Base-by-base conservation (phyloP, 2,113 vertebrate genomes). In the Xenopus laevis region DNA sequence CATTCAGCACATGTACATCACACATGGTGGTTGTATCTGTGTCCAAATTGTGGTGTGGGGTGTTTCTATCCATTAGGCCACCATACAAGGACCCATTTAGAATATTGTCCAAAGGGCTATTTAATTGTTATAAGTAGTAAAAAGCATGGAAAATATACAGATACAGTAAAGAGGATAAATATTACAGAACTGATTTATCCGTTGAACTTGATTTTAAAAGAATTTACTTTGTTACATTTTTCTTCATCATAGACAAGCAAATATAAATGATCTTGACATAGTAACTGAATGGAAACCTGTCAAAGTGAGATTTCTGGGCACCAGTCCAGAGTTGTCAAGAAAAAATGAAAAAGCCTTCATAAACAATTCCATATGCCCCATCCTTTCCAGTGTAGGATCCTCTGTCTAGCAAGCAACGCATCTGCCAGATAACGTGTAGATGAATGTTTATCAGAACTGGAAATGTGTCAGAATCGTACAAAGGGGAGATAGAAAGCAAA, bases 301-400 rank as follows among this genome's bases (percentile, higher is more conserved):
- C 50, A 57, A 17, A 30, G 52, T 45, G 67, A 76, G 50, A 64
- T 76, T 64, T 76, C 74, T 70, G 59, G 74, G 74, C 66, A 69
- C 21, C 67, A 6, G 10, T 76, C 74, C 74, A 76, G 10, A 46
- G 50, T 53, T 63, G 60, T 64, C n/a, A 64, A 45, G 66, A 76
- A 70, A 76, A 70, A 69, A 55, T 60, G 53, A 40, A 61, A 65
- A 68, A 62, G 23, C 50, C 18, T 70, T 76, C 46, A 53, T 70
- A 70, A 76, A 69, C 59, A 70, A 70, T 76, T 70, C 67, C 67
- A 70, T 70, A 76, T 70, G 74, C 64, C 46, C 72, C 59, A 63
- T 55, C 68, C 65, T 58, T 65, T 27, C 45, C 60, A 17, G 45
- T 55, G 58, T 45, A 12, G 52, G 18, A 57, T 23, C 47, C 15